Base-by-base conservation (phyloP, 2,888 invertebrate genomes). In the Laspeyria flexula region DNA sequence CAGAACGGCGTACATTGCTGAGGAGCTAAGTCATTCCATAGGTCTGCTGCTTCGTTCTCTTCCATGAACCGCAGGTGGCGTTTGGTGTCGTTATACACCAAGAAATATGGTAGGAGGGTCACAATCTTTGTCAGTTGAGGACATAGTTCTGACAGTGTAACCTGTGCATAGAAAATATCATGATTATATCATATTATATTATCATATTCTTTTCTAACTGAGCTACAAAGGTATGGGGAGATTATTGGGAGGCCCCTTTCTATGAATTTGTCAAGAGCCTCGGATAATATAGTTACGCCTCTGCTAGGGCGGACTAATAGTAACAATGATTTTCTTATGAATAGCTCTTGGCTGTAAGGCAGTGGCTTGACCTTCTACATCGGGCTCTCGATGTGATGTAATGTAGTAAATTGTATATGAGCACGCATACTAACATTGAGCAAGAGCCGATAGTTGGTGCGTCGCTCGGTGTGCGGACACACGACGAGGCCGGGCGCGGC, bases 41-140 rank as follows among this genome's bases (percentile, higher is more conserved):
- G 88, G 83, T 97, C 97, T 0, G 96, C 96, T 33, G 95, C 94
- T 76, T 97, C 96, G 74, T 97, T 96, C 80, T 96, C 96, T 76
- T 97, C 97, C 97, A 97, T 97, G 86, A 95, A 97, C 45, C 96
- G 85, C 6, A 93, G 68, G 52, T 88, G 85, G 1, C 86, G 94
- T 59, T 93, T 93, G 0, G 95, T 95, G 66, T 94, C 94, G 83
- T 97, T 97, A 65, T 93, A 93, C 0, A 97, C 95, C 49, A 96
- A 90, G 85, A 97, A 97, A 85, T 96, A 96, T 0, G 97, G 97
- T 34, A 96, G 90, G 6, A 97, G 93, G 0, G 96, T 96, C 27
- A 97, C 94, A 43, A 97, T 96, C 79, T 96, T 96, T 0, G 96
- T 97, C 48, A 96, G 92, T 61, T 95, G 94, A 0, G 96, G 95